Evolutionary conservation across 2,113 vertebrate genomes (phyloP).

Genomic region (Todiramphus saurophagus): DNA sequence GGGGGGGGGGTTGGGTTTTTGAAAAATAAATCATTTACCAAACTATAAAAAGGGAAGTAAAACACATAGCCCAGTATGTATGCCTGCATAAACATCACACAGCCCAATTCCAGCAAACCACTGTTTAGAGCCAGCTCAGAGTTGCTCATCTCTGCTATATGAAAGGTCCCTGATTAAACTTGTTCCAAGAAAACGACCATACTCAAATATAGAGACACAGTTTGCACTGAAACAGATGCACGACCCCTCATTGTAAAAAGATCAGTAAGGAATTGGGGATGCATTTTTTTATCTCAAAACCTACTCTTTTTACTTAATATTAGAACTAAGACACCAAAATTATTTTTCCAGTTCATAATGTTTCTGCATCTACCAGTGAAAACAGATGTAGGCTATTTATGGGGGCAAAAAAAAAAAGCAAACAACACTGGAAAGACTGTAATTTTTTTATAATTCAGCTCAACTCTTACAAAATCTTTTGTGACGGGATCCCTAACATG

Average conservation of each 20-base stretch:
- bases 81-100: background rate
- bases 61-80: background rate
- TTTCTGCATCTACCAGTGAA: background rate
- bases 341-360: background rate
- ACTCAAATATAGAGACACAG: background rate
- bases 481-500: background rate
- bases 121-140: background rate
- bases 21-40: background rate
- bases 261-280: background rate
- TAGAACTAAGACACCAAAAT: background rate
- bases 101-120: background rate
- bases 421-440: background rate
- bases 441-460: slow-evolving; percentile 32
- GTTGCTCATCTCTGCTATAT: background rate
- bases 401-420: background rate
- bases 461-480: slow-evolving; percentile 26
- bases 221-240: background rate
- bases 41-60: background rate
- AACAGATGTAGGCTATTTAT: slow-evolving; percentile 34
- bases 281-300: background rate
- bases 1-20: background rate
- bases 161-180: slow-evolving; percentile 9
- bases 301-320: background rate
- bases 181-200: background rate
- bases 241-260: background rate